Evolutionary conservation across 92 coral and sea anemone genomes (phyloP).

Genomic region (Actinostola sp.): DNA sequence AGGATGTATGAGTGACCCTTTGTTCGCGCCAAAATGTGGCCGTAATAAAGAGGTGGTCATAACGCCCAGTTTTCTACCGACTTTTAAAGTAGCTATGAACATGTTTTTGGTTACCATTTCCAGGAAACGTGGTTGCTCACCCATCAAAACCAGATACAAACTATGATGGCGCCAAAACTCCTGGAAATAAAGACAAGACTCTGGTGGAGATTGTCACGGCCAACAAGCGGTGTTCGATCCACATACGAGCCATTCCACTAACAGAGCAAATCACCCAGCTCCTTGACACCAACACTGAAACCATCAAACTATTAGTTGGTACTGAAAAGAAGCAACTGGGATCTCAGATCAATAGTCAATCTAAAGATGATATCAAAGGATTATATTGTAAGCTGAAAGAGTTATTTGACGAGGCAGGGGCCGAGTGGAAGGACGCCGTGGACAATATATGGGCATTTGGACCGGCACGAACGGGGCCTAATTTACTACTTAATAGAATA

Average conservation of each 20-base stretch:
- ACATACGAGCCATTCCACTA: slow-evolving; percentile 82
- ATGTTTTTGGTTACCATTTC: background rate
- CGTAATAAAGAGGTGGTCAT: too few relatives aligned
- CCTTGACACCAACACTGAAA: slow-evolving; percentile 70
- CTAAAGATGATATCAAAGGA: slow-evolving; percentile 60
- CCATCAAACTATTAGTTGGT: slow-evolving; percentile 73
- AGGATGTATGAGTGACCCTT: too few relatives aligned
- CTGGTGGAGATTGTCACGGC: slow-evolving; percentile 77
- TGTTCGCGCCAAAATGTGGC: too few relatives aligned
- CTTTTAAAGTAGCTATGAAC: background rate
- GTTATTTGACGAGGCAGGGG: slow-evolving; percentile 79
- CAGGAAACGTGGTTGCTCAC: slow-evolving; percentile 3
- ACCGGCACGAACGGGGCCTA: slow-evolving; percentile 88
- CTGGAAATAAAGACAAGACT: slow-evolving; percentile 19
- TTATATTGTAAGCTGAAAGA: slow-evolving; percentile 72
- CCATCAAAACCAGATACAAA: slow-evolving; percentile 48
- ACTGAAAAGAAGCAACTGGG: slow-evolving; percentile 56
- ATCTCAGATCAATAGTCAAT: slow-evolving; percentile 55
- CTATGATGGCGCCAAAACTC: slow-evolving; percentile 19
- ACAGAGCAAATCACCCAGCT: slow-evolving; percentile 68
- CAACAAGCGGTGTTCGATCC: slow-evolving; percentile 80
- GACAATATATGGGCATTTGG: slow-evolving; percentile 97
- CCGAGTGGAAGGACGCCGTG: slow-evolving; percentile 76
- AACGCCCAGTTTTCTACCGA: too few relatives aligned
- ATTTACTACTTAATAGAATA: slow-evolving; percentile 79